A percentile compares a stretch with the other conserved stretches of the same genome.
phyloP scores from a whole-genome alignment of 37 sponge, comb jelly and placozoan species.

The Haliclona indistincta region DNA sequence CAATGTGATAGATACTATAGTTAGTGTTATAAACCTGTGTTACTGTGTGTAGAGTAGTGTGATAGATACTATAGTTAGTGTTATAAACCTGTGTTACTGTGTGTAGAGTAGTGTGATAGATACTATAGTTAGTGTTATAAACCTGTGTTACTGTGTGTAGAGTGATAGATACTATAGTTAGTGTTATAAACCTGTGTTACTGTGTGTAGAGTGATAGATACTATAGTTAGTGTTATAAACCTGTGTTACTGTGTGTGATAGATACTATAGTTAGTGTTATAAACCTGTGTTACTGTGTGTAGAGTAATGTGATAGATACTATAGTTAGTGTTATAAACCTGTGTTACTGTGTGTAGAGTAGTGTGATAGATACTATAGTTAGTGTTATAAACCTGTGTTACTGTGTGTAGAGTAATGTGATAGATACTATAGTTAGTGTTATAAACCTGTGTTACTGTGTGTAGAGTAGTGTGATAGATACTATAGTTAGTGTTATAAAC shows the following conservation, averaged over 20 bases:
- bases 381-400: not conserved
- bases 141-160: constrained; percentile 86
- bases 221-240: not conserved
- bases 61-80: constrained; percentile 15
- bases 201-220: constrained; percentile 79
- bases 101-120: too few relatives aligned
- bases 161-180: constrained; percentile 48
- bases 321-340: not conserved
- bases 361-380: constrained; percentile 23
- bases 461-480: too few relatives aligned
- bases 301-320: too few relatives aligned
- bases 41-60: too few relatives aligned
- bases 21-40: not conserved
- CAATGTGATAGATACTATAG: constrained; percentile 27
- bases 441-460: too few relatives aligned
- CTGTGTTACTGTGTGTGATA: too few relatives aligned
- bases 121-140: not conserved
- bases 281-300: too few relatives aligned
- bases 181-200: constrained; percentile 68
- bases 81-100: too few relatives aligned
- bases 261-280: not conserved
- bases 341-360: too few relatives aligned
- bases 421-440: not conserved
- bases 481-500: not conserved
- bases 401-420: too few relatives aligned